Evolutionary conservation across 2,888 invertebrate genomes (phyloP), one percentile per base, ranked within the genome.

Genomic region (Epinotia brunnichana): DNA sequence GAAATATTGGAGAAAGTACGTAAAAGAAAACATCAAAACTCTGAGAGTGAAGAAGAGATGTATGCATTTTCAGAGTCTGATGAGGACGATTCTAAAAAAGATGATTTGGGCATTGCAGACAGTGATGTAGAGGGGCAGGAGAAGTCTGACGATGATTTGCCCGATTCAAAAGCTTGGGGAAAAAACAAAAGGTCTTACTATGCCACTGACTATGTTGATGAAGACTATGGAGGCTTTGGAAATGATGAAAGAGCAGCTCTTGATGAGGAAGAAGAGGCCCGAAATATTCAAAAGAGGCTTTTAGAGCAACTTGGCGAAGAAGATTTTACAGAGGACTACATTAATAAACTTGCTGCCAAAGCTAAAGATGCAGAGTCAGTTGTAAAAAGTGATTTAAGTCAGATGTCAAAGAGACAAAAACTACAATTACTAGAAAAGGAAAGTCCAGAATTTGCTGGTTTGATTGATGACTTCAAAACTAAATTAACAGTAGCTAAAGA

Each of bases 161-260:
- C 97, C 0, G 95, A 97, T 86, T 94, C 95, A 2, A 96, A 96
- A 88, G 97, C 98, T 21, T 98, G 98, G 98, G 98, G 98, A 60
- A 96, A 95, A 82, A 96, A 96, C 77, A 96, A 96, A 80, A 94
- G 93, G 73, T 94, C 95, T 48, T 99, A 95, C 86, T 98, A 98
- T 89, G 95, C 96, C 66, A 97, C 98, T 0, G 98, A 98, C 91
- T 98, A 97, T 88, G 95, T 97, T 17, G 98, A 98, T 92, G 95
- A 96, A 80, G 98, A 98, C 88, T 97, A 96, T 92, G 95, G 96
- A 60, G 95, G 96, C 77, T 93, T 91, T 82, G 95, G 95, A 53
- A 84, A 90, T 82, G 95, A 96, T 78, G 95, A 96, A 79, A 92
- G 95, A 77, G 97, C 97, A 5, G 95, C 96, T 75, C 93, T 96